Evolutionary conservation across 2,888 invertebrate genomes (phyloP), one percentile per base, ranked within the genome.

Genomic region (Steinernema hermaphroditum): DNA sequence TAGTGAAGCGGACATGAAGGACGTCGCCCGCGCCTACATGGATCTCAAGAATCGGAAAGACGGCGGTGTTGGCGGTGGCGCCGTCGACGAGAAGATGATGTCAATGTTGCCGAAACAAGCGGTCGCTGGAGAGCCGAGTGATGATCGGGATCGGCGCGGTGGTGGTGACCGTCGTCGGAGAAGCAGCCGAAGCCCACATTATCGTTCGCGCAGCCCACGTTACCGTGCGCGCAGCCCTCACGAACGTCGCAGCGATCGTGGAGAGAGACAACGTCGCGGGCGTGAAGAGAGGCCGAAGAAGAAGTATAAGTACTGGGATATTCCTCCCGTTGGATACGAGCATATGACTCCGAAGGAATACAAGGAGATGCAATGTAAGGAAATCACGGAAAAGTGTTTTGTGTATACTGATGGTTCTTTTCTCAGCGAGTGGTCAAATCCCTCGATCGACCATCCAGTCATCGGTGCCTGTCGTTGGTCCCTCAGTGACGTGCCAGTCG

Each of bases 241-340:
- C 9, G 70, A 72, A 4, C 74, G 79, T 29, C 70, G n/a, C n/a
- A n/a, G 69, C 27, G 68, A 74, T 24, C 74, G 71, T 19, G 70
- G 19, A 41, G 57, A 24, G n/a, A 16, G 37, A 16, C n/a, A 62
- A 12, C 62, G 62, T 27, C 69, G 73, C 37, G 77, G 75, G 41
- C 69, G 76, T 49, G 72, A 75, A 34, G 70, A 69, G 74, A 69
- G 57, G 68, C 54, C 73, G 0, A 77, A 72, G 41, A 81, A 80
- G 70, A 83, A 88, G 44, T 88, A 89, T 86, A 88, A 88, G 37
- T 97, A 96, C 87, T 97, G 97, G 97, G 97, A 97, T 91, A 93
- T 96, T 6, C 96, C 97, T 12, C 96, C 97, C 72, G 93, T 93
- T 24, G 97, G 97, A 14, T 97, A 96, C 88, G 97, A 97, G 88